Percentiles rank a stretch among this genome's conserved stretches.
Evolutionary conservation across 2,888 invertebrate genomes (phyloP).

Genomic region (Drosophila phalerata): DNA sequence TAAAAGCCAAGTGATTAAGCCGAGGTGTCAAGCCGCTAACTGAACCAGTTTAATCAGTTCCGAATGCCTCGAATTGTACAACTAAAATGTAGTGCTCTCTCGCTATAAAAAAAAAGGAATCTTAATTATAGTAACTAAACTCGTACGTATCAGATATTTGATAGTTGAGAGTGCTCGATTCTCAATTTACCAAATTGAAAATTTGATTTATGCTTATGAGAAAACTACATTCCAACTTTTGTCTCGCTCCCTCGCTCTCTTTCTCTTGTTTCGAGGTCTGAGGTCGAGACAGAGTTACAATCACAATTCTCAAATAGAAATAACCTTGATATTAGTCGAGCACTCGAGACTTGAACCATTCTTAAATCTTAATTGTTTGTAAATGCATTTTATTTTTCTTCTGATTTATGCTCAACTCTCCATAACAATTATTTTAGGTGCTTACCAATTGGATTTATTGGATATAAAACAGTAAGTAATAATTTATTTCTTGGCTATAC

Average conservation of each 20-base stretch:
- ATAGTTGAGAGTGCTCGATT: slow-evolving; percentile 6
- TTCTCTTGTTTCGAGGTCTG: slow-evolving; percentile 2
- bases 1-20: slow-evolving; percentile 28
- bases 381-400: slow-evolving; percentile 5
- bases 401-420: slow-evolving; percentile 1
- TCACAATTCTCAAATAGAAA: slow-evolving; percentile 23
- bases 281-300: slow-evolving; percentile 26
- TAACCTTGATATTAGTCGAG: slow-evolving; percentile 30
- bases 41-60: slow-evolving; percentile 19
- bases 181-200: background rate
- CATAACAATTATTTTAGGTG: slow-evolving; percentile 24
- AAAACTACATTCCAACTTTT: slow-evolving; percentile 8
- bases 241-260: slow-evolving; percentile 4
- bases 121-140: slow-evolving; percentile 8
- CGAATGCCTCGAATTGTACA: slow-evolving; percentile 10
- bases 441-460: slow-evolving; percentile 29
- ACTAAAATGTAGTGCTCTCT: slow-evolving; percentile 16
- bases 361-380: slow-evolving; percentile 17
- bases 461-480: slow-evolving; percentile 22
- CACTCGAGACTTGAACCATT: slow-evolving; percentile 29
- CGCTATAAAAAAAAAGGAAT: slow-evolving; percentile 1
- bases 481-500: slow-evolving; percentile 5
- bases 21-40: slow-evolving; percentile 22
- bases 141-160: slow-evolving; percentile 4
- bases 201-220: slow-evolving; percentile 16